These are phyloP conservation scores for Scaptomyza graminum DNA, from an alignment of 1,140 invertebrate genomes.

Conservation along the genomic window DNA sequence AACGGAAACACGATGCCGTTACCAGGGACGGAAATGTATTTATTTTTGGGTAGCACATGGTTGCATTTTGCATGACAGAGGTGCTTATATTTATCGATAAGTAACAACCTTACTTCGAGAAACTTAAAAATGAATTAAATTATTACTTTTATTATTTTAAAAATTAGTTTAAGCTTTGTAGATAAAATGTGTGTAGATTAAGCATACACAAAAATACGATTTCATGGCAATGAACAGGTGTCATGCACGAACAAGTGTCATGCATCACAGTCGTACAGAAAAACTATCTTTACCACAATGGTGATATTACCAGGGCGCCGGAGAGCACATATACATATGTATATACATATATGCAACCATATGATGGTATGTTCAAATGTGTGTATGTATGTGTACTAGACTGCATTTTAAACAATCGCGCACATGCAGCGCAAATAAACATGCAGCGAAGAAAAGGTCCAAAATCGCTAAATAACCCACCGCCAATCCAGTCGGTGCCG, in stretches of 20 bases:
- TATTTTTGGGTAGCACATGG: background rate
- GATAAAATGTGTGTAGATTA: background rate
- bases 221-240: background rate
- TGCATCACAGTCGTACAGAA: background rate
- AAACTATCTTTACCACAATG: constrained; percentile 5
- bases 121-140: background rate
- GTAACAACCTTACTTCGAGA: background rate
- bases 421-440: constrained; percentile 31
- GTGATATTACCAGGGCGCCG: background rate
- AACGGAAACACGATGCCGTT: constrained; percentile 40
- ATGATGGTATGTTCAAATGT: constrained; percentile 10
- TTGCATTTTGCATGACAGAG: constrained; percentile 15
- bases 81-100: constrained; percentile 8
- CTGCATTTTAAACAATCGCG: constrained; percentile 24
- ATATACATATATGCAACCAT: constrained; percentile 11
- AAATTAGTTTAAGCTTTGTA: background rate
- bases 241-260: background rate
- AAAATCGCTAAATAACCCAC: constrained; percentile 64
- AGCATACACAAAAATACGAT: background rate
- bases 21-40: constrained; percentile 10
- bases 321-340: constrained; percentile 11
- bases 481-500: constrained; percentile 52
- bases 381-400: background rate
- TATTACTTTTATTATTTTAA: no score
- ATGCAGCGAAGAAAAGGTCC: constrained; percentile 60